Evolutionary conservation across 2,113 vertebrate species (phyloP).

Genomic region (Syrmaticus mikado): DNA sequence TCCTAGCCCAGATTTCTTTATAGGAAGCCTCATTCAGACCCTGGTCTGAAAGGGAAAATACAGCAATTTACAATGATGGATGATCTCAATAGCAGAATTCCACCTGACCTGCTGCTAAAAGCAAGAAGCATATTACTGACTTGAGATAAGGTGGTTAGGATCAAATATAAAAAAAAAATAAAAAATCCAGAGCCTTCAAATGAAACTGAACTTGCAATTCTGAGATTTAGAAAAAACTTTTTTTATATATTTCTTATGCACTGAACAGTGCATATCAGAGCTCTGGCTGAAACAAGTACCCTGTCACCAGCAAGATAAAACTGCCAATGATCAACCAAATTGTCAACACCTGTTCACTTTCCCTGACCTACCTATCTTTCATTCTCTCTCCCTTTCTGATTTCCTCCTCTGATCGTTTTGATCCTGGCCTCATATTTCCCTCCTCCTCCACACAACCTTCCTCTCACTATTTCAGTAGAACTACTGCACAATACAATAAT

Average conservation of each 20-base stretch:
- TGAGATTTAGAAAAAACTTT: background rate
- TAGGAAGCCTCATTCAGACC: background rate
- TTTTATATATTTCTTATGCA: background rate
- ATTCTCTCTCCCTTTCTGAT: background rate
- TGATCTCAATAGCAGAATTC: slow-evolving; percentile 15
- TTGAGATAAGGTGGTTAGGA: background rate
- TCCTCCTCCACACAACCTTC: background rate
- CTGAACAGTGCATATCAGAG: background rate
- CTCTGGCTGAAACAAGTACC: background rate
- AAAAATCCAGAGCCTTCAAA: background rate
- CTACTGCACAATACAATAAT: background rate
- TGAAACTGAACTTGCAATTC: background rate
- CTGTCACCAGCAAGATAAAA: background rate
- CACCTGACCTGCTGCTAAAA: background rate
- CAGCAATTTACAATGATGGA: background rate
- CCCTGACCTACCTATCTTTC: background rate
- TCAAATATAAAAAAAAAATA: slow-evolving; percentile 6
- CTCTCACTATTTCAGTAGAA: background rate
- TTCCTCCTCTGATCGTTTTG: background rate
- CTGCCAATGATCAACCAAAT: background rate
- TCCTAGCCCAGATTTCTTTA: slow-evolving; percentile 17
- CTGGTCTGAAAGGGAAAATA: slow-evolving; percentile 5
- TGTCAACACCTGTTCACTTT: background rate
- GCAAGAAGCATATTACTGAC: background rate
- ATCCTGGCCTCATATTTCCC: background rate